These are phyloP conservation scores for Siderastrea radians DNA, from an alignment of 92 coral and sea anemone species.

Conservation along the genomic window DNA sequence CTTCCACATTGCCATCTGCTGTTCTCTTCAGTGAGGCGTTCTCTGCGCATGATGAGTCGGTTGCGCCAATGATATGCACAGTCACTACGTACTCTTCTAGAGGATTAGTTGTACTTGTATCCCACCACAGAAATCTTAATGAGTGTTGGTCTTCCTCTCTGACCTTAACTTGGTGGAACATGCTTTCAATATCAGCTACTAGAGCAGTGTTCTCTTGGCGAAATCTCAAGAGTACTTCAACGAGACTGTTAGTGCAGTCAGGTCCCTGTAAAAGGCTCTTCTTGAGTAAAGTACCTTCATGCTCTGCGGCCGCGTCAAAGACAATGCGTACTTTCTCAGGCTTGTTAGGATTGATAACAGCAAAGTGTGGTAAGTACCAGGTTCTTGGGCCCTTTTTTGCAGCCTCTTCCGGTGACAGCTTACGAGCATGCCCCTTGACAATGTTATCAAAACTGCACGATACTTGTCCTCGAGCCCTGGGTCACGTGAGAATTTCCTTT, in stretches of 20 bases:
- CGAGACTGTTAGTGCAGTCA: conserved; percentile 17
- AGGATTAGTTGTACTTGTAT: conserved; percentile 22
- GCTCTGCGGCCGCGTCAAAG: conserved; percentile 80
- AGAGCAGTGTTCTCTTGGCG: too few relatives aligned
- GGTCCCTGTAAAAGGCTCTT: conserved; percentile 77
- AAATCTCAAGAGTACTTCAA: conserved; percentile 62
- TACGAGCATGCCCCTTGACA: conserved; percentile 46
- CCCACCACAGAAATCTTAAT: conserved; percentile 78
- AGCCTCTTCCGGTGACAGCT: conserved; percentile 36
- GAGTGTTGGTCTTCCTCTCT: conserved; percentile 58
- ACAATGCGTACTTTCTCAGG: not conserved
- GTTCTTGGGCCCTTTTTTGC: conserved; percentile 17
- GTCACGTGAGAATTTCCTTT: too few relatives aligned
- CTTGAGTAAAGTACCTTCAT: conserved; percentile 69
- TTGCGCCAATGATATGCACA: conserved; percentile 66
- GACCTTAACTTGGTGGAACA: conserved; percentile 60
- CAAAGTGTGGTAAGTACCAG: conserved; percentile 60
- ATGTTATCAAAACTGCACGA: conserved; percentile 33
- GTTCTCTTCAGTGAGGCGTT: conserved; percentile 52
- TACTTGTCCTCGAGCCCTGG: too few relatives aligned
- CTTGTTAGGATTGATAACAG: too few relatives aligned
- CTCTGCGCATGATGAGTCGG: conserved; percentile 69
- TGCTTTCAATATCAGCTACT: conserved; percentile 73
- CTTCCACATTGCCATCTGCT: conserved; percentile 30
- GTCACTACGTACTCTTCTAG: conserved; percentile 58